Percentiles rank a stretch among this genome's conserved stretches.
Evolutionary conservation across 2,888 invertebrate genomes (phyloP).

Genomic region (Coremacera marginata): DNA sequence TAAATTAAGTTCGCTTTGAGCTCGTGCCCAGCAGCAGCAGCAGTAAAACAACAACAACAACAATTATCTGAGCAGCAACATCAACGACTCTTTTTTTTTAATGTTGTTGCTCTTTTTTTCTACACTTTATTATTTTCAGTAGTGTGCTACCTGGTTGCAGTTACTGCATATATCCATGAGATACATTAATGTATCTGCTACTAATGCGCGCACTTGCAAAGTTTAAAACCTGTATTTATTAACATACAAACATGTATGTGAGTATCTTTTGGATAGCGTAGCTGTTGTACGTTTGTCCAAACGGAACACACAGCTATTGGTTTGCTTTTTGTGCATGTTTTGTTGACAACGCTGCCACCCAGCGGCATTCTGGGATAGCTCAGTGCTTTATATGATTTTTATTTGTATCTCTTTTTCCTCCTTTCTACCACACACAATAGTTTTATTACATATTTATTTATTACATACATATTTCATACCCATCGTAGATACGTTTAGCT

Average conservation of each 20-base stretch:
- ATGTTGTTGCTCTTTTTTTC: not conserved
- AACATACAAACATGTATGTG: not conserved
- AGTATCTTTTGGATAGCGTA: no score
- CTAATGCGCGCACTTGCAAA: not conserved
- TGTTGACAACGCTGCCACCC: no score
- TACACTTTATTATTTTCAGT: not conserved
- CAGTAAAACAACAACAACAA: not conserved
- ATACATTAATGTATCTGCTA: constrained; percentile 12
- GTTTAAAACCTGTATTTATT: constrained; percentile 13
- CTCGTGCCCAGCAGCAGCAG: constrained; percentile 6
- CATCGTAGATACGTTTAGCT: not conserved
- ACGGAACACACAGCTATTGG: no score
- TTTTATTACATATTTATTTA: no score
- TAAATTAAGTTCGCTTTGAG: constrained; percentile 8
- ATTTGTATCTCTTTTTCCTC: no score
- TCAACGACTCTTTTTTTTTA: not conserved
- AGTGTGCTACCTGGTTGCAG: not conserved
- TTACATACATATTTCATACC: no score
- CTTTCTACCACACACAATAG: no score
- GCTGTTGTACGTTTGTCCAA: no score
- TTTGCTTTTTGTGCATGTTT: no score
- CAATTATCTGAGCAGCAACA: not conserved
- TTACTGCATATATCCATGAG: not conserved
- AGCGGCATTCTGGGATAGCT: no score
- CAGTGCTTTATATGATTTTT: no score